Base-by-base conservation (phyloP, 2,113 vertebrate genomes). In the Hiodon tergisus region DNA sequence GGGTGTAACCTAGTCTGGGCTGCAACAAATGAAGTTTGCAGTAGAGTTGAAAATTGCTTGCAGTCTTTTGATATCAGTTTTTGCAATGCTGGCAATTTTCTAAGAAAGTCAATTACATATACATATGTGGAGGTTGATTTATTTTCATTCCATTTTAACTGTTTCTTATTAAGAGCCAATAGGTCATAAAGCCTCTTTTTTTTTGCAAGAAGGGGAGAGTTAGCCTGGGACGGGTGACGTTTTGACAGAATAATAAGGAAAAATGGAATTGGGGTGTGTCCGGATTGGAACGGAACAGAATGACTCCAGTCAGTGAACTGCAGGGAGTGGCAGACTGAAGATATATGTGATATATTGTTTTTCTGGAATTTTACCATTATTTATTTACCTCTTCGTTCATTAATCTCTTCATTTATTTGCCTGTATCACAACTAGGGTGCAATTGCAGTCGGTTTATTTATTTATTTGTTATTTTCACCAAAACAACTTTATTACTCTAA, bases 1-100 rank as follows among this genome's bases (percentile, higher is more conserved):
- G 75, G 73, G 55, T 76, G 71, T 72, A 71, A 80, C 60, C 48
- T 59, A 73, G 55, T 80, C 72, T 65, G n/a, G 55, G 80, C 46
- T 67, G 75, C 17, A 76, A 51, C 31, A 47, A 77, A 31, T 72
- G 68, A 79, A 81, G 80, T 85, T 71, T 67, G 74, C 71, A 70
- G 78, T 76, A 71, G 10, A 54, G 54, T 50, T 68, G 52, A 72
- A 68, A 77, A 77, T 79, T 79, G 69, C 74, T 79, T 72, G 59
- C 71, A 51, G 2, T 67, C 62, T 66, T 77, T 61, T 47, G 48
- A 66, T 66, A 52, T 62, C 16, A 52, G 16, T 17, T n/a, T 52
- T 65, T 65, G 16, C 50, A 73, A 13, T 60, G 66, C 54, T 58
- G 54, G 55, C 48, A 67, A 5, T 74, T 74, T 75, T 68, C 58